A percentile compares a stretch with the other conserved stretches of the same genome.
These are phyloP conservation scores for Xestia rhomboidea DNA, from an alignment of 2,888 invertebrate genomes.

Conservation along the genomic window DNA sequence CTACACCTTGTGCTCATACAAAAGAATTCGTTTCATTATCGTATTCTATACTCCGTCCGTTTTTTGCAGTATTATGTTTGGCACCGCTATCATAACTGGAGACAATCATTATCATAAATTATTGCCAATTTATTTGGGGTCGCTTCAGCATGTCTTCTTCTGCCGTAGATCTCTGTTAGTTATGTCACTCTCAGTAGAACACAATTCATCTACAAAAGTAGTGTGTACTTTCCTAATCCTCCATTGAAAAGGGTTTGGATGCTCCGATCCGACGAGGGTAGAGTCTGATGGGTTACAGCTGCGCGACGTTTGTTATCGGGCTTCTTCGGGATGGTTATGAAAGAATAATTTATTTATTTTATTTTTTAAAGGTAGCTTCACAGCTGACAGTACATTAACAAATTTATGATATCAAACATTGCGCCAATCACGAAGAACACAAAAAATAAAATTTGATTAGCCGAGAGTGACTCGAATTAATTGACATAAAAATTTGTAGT, in stretches of 20 bases:
- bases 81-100: too few relatives aligned
- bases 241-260: neutral
- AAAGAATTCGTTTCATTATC: constrained; percentile 2
- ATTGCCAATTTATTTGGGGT: neutral
- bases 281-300: neutral
- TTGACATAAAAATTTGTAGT: too few relatives aligned
- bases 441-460: too few relatives aligned
- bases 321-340: neutral
- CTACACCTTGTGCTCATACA: neutral
- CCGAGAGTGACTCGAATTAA: too few relatives aligned
- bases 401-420: too few relatives aligned
- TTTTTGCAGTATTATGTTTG: neutral
- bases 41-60: neutral
- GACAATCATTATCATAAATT: neutral
- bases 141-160: neutral
- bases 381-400: too few relatives aligned
- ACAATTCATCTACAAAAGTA: neutral
- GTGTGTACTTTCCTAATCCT: neutral
- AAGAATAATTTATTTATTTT: too few relatives aligned
- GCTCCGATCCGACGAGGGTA: neutral
- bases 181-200: neutral
- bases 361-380: too few relatives aligned
- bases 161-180: neutral
- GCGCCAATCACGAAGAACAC: too few relatives aligned
- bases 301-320: neutral